Percentiles rank a stretch among this genome's conserved stretches.
phyloP scores from a whole-genome alignment of 2,888 invertebrate species.

The Boloria selene region DNA sequence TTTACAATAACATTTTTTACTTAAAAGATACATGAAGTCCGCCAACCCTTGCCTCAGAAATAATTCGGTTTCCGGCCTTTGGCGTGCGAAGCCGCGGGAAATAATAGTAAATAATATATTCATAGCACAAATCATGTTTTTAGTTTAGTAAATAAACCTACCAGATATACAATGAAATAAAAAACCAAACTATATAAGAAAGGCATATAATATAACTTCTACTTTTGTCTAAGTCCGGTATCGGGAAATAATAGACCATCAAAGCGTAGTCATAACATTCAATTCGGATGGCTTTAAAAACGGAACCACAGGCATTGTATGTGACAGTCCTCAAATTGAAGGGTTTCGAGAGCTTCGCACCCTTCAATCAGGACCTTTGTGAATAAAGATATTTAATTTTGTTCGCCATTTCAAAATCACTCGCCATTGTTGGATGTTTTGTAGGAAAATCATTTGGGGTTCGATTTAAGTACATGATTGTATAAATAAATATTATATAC shows the following conservation, averaged over 20 bases:
- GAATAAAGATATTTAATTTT: constrained; percentile 44
- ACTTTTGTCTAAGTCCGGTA: no score
- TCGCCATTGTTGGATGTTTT: constrained; percentile 29
- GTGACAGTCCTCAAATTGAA: constrained; percentile 69
- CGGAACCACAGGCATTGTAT: constrained; percentile 46
- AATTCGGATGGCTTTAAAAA: constrained; percentile 32
- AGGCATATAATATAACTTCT: no score
- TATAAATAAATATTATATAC: neutral
- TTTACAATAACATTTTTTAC: no score
- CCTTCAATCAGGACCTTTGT: constrained; percentile 54
- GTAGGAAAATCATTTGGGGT: constrained; percentile 20
- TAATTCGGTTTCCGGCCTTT: no score
- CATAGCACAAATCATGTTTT: no score
- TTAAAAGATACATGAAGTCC: no score
- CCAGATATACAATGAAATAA: no score
- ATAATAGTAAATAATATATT: no score
- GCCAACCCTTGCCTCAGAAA: no score
- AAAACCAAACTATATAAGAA: no score
- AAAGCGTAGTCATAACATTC: constrained; percentile 15
- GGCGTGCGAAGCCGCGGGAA: no score
- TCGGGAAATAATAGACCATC: neutral
- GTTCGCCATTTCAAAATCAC: constrained; percentile 27
- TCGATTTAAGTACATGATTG: constrained; percentile 11
- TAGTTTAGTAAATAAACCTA: no score
- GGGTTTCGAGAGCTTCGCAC: constrained; percentile 54